Base-by-base conservation (phyloP, 2,888 invertebrate genomes). In the Sphaeridia pumilis region DNA sequence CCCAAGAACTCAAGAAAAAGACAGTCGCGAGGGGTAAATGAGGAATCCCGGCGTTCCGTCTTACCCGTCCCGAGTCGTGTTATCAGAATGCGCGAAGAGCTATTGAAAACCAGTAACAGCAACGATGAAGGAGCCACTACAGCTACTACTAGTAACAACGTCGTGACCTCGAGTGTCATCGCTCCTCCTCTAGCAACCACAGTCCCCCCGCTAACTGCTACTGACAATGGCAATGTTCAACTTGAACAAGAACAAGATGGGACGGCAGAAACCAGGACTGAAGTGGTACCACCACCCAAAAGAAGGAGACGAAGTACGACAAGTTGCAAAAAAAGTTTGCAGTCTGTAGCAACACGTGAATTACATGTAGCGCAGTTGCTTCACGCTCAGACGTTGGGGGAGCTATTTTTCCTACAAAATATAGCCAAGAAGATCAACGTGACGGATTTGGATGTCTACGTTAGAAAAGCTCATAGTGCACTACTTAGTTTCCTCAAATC, bases 391-490 rank as follows among this genome's bases (percentile, higher is more conserved):
- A 21, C 42, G 2, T 14, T 52, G 12, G 52, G 46, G 1, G 52
- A 52, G 25, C 20, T 47, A 10, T 52, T 46, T 46, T 52, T 41
- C 42, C 47, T 52, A 27, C 46, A 52, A 17, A 46, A 52, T 45
- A 42, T 46, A 5, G 35, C 35, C 21, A 46, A 43, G 20, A 38
- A 38, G 5, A 17, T 14, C 20, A 52, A 38, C 22, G 31, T 41
- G 21, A 25, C 14, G 7, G 41, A 52, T 25, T 52, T 52, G 25
- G 42, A 52, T 7, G 31, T 42, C 17, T 52, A 52, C 25, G 21
- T 52, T 31, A 45, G 45, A 17, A 55, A 55, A 46, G 52, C 45
- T 26, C 48, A 52, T 49, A 49, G 42, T 49, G 49, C 44, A 7
- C 46, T 55, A 14, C n/a, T 52, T 21, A 49, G 24, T 28, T 48